Percentiles rank a stretch among this genome's conserved stretches.
These are phyloP conservation scores for Lissonota sp. DNA, from an alignment of 2,888 invertebrate genomes.

Conservation along the genomic window DNA sequence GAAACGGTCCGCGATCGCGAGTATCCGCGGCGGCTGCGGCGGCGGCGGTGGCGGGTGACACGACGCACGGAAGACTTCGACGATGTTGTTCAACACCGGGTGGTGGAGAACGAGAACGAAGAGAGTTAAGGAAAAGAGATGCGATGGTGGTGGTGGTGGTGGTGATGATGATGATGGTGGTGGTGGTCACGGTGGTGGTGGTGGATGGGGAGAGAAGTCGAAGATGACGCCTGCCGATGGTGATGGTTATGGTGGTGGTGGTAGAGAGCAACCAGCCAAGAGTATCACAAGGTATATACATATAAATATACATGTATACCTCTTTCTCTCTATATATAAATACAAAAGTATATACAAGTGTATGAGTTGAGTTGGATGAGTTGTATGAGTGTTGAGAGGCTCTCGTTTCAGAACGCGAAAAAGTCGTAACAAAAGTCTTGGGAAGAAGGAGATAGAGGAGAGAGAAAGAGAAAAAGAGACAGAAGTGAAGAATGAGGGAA, in stretches of 20 bases:
- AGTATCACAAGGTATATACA: slow-evolving; percentile 20
- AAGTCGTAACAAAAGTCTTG: neutral
- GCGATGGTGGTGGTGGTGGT: slow-evolving; percentile 13
- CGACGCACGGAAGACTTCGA: slow-evolving; percentile 1
- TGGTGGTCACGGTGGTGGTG: slow-evolving; percentile 20
- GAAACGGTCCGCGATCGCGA: no score
- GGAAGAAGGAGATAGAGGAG: neutral
- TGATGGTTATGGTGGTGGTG: slow-evolving; percentile 36
- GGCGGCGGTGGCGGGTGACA: neutral
- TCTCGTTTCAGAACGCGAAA: no score
- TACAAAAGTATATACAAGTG: neutral
- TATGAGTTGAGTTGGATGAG: neutral
- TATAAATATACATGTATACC: neutral
- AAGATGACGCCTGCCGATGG: no score
- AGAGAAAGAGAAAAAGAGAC: neutral
- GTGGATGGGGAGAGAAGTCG: neutral
- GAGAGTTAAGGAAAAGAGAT: slow-evolving; percentile 15
- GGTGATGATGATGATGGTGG: slow-evolving; percentile 14
- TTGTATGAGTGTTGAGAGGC: neutral
- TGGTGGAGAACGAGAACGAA: slow-evolving; percentile 45
- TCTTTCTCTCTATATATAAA: neutral
- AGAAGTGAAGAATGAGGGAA: neutral
- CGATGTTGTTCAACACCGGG: slow-evolving; percentile 40
- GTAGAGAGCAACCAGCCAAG: slow-evolving; percentile 5
- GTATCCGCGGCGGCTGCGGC: neutral